Evolutionary conservation across 2,113 vertebrate species (phyloP).

Genomic region (Spea bombifrons): DNA sequence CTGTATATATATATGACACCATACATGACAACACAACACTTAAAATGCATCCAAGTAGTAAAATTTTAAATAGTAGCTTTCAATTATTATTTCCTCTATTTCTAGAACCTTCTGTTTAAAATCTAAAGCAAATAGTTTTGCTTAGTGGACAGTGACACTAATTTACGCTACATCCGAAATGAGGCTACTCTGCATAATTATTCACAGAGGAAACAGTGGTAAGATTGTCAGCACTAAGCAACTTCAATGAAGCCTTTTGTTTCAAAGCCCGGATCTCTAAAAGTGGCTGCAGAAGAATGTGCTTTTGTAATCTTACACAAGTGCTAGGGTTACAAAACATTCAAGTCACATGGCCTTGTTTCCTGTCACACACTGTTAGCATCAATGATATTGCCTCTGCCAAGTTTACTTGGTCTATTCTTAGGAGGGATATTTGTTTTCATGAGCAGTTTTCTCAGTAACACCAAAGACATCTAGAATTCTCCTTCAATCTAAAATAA

Average conservation of each 20-base stretch:
- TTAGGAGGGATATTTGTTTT: constrained; percentile 67
- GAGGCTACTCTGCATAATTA: constrained; percentile 63
- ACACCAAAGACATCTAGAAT: constrained; percentile 63
- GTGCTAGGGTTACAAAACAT: constrained; percentile 67
- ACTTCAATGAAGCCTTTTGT: constrained; percentile 66
- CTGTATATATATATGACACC: too few species aligned
- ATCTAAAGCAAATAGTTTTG: constrained; percentile 55
- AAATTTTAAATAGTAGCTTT: too few species aligned
- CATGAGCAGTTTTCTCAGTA: constrained; percentile 61
- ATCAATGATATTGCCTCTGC: constrained; percentile 67
- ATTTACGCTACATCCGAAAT: constrained; percentile 59
- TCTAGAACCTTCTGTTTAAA: constrained; percentile 8
- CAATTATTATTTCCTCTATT: neutral
- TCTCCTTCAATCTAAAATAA: constrained; percentile 52
- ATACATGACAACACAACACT: too few species aligned
- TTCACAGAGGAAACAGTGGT: constrained; percentile 59
- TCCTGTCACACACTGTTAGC: constrained; percentile 72
- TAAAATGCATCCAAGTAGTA: too few species aligned
- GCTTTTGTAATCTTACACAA: constrained; percentile 67
- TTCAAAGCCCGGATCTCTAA: constrained; percentile 64
- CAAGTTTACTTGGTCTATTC: constrained; percentile 67
- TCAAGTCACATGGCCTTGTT: constrained; percentile 67
- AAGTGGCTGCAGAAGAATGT: constrained; percentile 66
- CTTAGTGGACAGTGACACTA: constrained; percentile 53
- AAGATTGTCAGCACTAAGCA: constrained; percentile 58